These are phyloP conservation scores for Avahi laniger DNA, from an alignment of 2,797 vertebrate genomes.

Conservation along the genomic window DNA sequence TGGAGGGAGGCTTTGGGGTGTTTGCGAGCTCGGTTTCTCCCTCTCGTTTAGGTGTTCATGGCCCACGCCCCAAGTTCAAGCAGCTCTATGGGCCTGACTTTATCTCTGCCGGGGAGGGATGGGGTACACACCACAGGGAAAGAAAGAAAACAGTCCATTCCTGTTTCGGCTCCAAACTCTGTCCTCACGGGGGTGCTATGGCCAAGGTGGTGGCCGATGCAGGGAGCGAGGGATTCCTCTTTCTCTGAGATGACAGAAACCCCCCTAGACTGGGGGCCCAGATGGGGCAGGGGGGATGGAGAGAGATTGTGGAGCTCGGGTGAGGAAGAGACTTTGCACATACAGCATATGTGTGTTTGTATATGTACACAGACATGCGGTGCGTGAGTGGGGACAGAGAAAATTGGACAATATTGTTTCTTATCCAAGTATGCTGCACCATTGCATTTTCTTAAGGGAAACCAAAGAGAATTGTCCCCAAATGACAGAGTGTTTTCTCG, in stretches of 20 bases:
- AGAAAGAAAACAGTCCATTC: background rate
- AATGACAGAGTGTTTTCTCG: background rate
- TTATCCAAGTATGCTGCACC: rapidly evolving
- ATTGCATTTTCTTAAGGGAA: background rate
- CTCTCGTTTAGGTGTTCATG: background rate
- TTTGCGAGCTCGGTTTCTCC: background rate
- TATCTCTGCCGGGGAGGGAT: background rate
- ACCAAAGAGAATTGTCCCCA: background rate
- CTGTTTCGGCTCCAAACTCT: background rate
- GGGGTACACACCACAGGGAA: background rate
- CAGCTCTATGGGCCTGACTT: background rate
- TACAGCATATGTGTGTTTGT: background rate
- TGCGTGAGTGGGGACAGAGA: background rate
- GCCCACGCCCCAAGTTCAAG: background rate
- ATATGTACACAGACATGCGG: background rate
- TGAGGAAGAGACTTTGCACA: background rate
- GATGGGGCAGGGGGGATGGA: background rate
- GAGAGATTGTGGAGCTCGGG: background rate
- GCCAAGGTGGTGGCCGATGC: background rate
- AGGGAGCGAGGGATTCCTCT: too few relatives aligned
- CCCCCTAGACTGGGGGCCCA: background rate
- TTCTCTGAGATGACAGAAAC: background rate
- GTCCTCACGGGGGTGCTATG: background rate
- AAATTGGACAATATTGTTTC: background rate
- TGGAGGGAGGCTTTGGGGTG: background rate